Conservation (phyloP, 2,113 vertebrate species). For the Zosterops lateralis region DNA sequence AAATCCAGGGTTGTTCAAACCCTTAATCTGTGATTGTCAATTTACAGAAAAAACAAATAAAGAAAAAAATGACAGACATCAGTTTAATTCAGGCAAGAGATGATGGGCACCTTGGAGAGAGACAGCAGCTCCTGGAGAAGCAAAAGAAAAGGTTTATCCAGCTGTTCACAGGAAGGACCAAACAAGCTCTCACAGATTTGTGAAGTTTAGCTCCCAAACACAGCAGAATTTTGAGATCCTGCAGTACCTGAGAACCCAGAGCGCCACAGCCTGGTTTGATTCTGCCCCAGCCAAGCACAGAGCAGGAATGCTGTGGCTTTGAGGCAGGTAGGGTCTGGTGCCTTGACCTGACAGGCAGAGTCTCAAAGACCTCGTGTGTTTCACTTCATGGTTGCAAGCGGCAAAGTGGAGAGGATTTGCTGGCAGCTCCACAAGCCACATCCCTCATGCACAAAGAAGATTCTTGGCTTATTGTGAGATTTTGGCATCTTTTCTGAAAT, state of each 20-base stretch:
- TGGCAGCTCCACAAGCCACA: neutral
- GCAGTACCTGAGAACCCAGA: neutral
- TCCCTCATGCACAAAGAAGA: neutral
- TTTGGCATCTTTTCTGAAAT: neutral
- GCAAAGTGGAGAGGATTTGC: neutral
- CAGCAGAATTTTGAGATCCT: neutral
- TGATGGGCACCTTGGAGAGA: neutral
- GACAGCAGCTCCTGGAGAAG: neutral
- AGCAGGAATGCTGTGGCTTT: neutral
- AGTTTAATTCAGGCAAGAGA: neutral
- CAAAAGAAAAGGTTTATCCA: neutral
- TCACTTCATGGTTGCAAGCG: neutral
- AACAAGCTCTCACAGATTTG: neutral
- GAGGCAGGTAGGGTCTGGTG: neutral
- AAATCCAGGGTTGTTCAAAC: neutral
- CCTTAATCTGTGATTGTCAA: neutral
- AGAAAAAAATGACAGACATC: neutral
- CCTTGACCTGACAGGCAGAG: neutral
- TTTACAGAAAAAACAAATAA: neutral
- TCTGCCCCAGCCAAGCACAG: neutral
- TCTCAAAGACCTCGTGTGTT: neutral
- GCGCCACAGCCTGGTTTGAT: neutral
- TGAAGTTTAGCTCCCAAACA: neutral
- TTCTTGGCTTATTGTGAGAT: neutral
- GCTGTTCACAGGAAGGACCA: fast-evolving